phyloP scores from a whole-genome alignment of 2,113 vertebrate species.

The Pandion haliaetus region DNA sequence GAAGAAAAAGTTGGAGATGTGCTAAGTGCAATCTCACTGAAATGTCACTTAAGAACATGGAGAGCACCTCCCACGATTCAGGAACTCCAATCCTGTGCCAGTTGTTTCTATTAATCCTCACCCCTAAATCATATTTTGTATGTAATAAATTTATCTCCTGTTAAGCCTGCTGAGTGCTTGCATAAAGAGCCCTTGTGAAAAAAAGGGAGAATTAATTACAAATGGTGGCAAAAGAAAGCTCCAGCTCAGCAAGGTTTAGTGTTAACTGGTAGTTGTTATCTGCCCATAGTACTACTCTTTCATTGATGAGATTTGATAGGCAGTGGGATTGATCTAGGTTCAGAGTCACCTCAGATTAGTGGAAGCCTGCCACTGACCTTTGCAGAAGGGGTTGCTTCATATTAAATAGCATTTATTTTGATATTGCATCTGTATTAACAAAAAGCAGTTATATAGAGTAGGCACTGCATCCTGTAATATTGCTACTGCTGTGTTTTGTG shows the following conservation, averaged over 20 bases:
- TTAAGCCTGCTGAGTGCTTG: background rate
- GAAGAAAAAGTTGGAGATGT: background rate
- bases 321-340: background rate
- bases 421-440: conserved; percentile 39
- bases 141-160: background rate
- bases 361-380: conserved; percentile 4
- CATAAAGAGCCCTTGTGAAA: background rate
- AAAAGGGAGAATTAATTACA: conserved; percentile 1
- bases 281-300: background rate
- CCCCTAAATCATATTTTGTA: background rate
- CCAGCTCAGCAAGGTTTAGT: background rate
- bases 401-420: conserved; percentile 58
- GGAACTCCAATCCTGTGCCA: background rate
- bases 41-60: background rate
- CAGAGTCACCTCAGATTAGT: background rate
- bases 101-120: background rate
- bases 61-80: conserved; percentile 61
- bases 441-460: conserved; percentile 28
- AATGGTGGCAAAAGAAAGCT: background rate
- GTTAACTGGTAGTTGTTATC: background rate
- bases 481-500: conserved; percentile 53
- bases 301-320: background rate
- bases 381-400: conserved; percentile 34
- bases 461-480: conserved; percentile 12
- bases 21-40: conserved; percentile 37